phyloP scores from a whole-genome alignment of 2,797 vertebrate species.

The Echiichthys vipera region DNA sequence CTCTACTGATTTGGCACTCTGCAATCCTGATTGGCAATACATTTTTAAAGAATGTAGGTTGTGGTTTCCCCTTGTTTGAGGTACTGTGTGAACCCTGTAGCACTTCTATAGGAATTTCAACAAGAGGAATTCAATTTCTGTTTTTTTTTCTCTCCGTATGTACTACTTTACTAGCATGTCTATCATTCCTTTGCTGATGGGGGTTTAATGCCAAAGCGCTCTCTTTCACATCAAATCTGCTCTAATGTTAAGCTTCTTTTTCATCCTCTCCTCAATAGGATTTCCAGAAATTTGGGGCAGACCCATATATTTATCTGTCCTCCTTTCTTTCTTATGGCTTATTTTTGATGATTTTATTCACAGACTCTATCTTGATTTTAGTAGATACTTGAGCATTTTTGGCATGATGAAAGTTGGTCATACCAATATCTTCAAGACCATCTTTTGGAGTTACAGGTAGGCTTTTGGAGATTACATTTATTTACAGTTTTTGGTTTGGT shows the following conservation, averaged over 20 bases:
- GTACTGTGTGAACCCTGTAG: background rate
- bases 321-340: constrained; percentile 7
- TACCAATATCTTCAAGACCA: background rate
- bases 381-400: constrained; percentile 6
- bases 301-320: constrained; percentile 40
- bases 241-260: constrained; percentile 68
- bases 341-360: constrained; percentile 34
- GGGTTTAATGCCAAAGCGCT: constrained; percentile 51
- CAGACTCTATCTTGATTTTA: constrained; percentile 39
- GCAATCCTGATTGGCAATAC: constrained; percentile 39
- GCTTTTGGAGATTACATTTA: background rate
- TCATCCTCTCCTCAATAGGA: constrained; percentile 57
- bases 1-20: constrained; percentile 22
- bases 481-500: background rate
- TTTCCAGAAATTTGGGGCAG: constrained; percentile 62
- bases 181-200: constrained; percentile 20
- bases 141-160: background rate
- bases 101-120: background rate
- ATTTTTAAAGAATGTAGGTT: constrained; percentile 37
- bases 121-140: constrained; percentile 6
- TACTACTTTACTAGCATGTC: background rate
- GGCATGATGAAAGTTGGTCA: background rate
- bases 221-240: constrained; percentile 60
- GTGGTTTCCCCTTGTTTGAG: constrained; percentile 10
- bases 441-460: background rate